Percentiles rank a stretch among this genome's conserved stretches.
Conservation (phyloP, 2,888 invertebrate species). For the Sminthurinus aureus region DNA sequence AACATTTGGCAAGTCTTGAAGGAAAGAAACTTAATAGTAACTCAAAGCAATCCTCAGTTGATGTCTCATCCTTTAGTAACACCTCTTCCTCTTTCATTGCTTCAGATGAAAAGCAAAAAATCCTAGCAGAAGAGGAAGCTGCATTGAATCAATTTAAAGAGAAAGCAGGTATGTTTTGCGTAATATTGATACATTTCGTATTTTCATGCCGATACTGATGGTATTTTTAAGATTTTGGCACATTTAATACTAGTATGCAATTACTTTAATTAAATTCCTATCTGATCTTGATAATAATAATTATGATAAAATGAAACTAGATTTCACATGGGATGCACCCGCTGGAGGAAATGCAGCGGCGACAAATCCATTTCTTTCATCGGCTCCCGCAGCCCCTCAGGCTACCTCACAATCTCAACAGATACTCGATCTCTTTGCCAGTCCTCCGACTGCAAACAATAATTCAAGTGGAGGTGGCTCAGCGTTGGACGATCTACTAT, state of each 20-base stretch:
- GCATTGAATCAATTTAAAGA: conserved; percentile 96
- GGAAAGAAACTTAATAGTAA: conserved; percentile 74
- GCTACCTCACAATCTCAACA: conserved; percentile 58
- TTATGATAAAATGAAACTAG: too few relatives aligned
- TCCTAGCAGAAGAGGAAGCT: conserved; percentile 94
- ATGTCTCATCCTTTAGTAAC: conserved; percentile 57
- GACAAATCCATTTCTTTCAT: conserved; percentile 28
- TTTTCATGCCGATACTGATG: too few relatives aligned
- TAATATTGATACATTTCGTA: background rate
- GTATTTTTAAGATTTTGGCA: too few relatives aligned
- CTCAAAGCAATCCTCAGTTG: conserved; percentile 58
- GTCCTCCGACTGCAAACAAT: conserved; percentile 68
- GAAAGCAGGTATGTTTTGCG: conserved; percentile 39
- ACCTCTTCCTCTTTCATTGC: conserved; percentile 59
- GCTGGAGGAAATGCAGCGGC: conserved; percentile 36
- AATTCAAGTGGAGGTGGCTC: conserved; percentile 61
- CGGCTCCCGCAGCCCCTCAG: conserved; percentile 51
- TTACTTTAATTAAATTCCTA: too few relatives aligned
- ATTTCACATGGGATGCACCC: conserved; percentile 44
- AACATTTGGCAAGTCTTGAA: conserved; percentile 91
- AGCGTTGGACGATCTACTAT: conserved; percentile 82
- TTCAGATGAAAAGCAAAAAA: conserved; percentile 74
- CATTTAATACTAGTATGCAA: background rate
- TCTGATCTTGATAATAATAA: too few relatives aligned
- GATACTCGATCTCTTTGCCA: conserved; percentile 80